Base-by-base conservation (phyloP, 2,797 vertebrate species). In the Acanthurus lineatus region DNA sequence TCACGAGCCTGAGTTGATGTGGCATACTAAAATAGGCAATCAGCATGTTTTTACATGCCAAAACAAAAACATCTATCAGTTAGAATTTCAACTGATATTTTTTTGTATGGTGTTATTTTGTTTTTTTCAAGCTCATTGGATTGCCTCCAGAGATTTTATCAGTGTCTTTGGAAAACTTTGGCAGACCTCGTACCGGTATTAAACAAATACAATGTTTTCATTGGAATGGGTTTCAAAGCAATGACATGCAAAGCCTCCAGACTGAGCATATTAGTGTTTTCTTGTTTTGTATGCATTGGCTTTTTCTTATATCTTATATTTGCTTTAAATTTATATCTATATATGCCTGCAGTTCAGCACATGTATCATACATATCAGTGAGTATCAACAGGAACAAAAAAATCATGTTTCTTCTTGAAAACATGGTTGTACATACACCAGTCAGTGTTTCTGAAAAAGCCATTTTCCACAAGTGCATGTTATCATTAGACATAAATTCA, bases 41-140 rank as follows among this genome's bases (percentile, higher is more conserved):
- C 40, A 9, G 28, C 1, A 1, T 48, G 44, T 28, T 66, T 68
- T 57, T 49, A 10, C 3, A 56, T 81, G 49, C 17, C 20, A 64
- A 69, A 76, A 58, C 35, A 63, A 79, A 78, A 73, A 60, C 52
- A 66, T 62, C 19, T 16, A 40, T 22, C 0, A 0, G 14, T 64
- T 73, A 60, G 62, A 74, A 71, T 74, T 48, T 19, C 52, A 73
- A 79, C 45, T 8, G 52, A 54, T 64, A 9, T 63, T 47, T 83
- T 52, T 48, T 25, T 81, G 42, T 32, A 28, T 66, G 70, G 16
- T 45, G 15, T 63, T 82, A 63, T 60, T 82, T 81, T 73, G 64
- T 79, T 35, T 35, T 76, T 75, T 59, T 60, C 58, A 40, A 45
- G 35, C 10, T 67, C 58, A 71, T 35, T 71, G 72, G 59, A 15